phyloP scores from a whole-genome alignment of 2,888 invertebrate genomes.

The Pachydiplax longipennis region DNA sequence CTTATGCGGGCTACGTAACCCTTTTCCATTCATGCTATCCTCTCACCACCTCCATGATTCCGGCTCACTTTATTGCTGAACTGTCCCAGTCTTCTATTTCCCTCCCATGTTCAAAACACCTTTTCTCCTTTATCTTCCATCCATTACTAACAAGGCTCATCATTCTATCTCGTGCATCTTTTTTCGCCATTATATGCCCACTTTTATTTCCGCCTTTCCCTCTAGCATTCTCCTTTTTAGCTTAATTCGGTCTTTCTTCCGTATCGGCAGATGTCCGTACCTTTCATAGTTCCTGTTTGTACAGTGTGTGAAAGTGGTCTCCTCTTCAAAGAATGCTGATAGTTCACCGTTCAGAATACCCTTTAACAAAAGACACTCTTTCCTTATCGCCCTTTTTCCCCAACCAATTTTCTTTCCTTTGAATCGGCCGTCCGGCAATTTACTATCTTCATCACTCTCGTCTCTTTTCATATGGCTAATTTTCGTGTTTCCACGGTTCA shows the following conservation, averaged over 20 bases:
- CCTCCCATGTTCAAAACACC: no score
- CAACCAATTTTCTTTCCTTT: neutral
- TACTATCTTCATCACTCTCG: no score
- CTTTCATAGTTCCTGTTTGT: neutral
- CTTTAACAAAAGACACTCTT: neutral
- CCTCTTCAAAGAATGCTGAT: neutral
- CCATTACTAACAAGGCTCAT: neutral
- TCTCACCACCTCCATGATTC: no score
- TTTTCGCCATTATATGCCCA: neutral
- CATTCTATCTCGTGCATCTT: neutral
- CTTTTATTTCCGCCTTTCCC: neutral
- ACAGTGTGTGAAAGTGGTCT: neutral
- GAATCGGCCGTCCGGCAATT: neutral
- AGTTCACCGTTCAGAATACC: neutral
- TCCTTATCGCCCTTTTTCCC: neutral
- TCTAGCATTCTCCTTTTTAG: neutral
- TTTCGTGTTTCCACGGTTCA: no score
- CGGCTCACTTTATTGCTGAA: no score
- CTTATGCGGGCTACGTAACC: no score
- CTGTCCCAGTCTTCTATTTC: no score
- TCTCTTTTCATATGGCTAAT: no score
- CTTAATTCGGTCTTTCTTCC: neutral
- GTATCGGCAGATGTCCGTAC: neutral
- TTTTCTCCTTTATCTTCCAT: no score
- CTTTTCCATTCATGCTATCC: no score